Base-by-base conservation (phyloP, 2,113 vertebrate species). In the Epinephelus fuscoguttatus region DNA sequence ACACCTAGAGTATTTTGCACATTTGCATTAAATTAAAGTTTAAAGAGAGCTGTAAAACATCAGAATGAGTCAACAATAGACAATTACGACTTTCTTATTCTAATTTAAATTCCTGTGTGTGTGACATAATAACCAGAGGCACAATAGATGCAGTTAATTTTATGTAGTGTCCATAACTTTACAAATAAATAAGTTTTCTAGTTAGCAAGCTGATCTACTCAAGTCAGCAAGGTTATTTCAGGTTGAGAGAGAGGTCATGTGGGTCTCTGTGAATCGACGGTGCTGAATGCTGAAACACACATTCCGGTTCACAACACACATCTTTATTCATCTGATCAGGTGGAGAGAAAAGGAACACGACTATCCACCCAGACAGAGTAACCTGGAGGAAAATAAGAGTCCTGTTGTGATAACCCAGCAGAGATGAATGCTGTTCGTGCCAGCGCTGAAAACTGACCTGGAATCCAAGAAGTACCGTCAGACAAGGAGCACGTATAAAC, bases 1-100 rank as follows among this genome's bases (percentile, higher is more conserved):
- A 53, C 8, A 21, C 12, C 6, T 25, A 19, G 1, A 25, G 15
- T 50, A 25, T 37, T 55, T 33, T 53, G n/a, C 27, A 6, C 11
- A 25, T 64, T 61, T 78, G 69, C 21, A 69, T 72, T 49, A 18
- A 49, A 18, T 45, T 56, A 14, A 52, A 61, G 6, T 42, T 30
- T 56, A 13, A 75, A 55, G 18, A 69, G 23, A 78, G 27, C 25
- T 60, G 15, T 23, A 59, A 10, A 80, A n/a, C 18, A 68, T 53
- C 4, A 59, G 25, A 25, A 71, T 42, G 15, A 17, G 25, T 53
- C 4, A 47, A 27, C 25, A 71, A 18, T 21, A 17, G 25, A 37
- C 63, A 81, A 45, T 9, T 1, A 55, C 18, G 25, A 18, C 3
- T 45, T 56, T 45, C 3, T 42, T 64, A n/a, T 49, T 56, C 3